A percentile compares a stretch with the other conserved stretches of the same genome.
phyloP scores from a whole-genome alignment of 2,113 vertebrate genomes.

The Vimba vimba region DNA sequence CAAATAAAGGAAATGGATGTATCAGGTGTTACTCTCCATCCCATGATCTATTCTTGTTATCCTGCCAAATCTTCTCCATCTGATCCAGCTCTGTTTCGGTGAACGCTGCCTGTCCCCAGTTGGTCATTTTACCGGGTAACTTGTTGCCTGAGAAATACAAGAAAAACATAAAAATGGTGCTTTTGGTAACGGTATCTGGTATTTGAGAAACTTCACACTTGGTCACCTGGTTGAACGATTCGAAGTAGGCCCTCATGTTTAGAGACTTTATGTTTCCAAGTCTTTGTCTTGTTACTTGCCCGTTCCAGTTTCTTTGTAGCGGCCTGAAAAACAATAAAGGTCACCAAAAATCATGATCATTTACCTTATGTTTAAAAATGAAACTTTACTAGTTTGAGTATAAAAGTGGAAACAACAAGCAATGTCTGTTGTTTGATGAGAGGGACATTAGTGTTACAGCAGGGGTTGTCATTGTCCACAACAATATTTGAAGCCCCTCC shows the following conservation, averaged over 20 bases:
- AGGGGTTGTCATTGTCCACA: too few relatives aligned
- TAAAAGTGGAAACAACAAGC: background rate
- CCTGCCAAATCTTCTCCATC: constrained; percentile 89
- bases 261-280: constrained; percentile 95
- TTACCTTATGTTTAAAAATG: background rate
- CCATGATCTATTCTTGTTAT: constrained; percentile 75
- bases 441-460: background rate
- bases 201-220: background rate
- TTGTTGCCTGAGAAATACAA: constrained; percentile 79
- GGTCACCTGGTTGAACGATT: constrained; percentile 91
- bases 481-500: too few relatives aligned
- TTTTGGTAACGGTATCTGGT: background rate
- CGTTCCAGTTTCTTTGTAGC: constrained; percentile 89
- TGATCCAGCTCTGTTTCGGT: constrained; percentile 86
- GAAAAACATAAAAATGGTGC: background rate
- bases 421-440: background rate
- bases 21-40: constrained; percentile 59
- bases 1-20: background rate
- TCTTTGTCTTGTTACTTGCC: constrained; percentile 87
- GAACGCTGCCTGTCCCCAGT: constrained; percentile 92
- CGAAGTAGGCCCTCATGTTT: constrained; percentile 91
- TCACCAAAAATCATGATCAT: background rate
- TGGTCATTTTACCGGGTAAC: constrained; percentile 83
- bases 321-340: constrained; percentile 70
- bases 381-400: too few relatives aligned